These are phyloP conservation scores for Lindbergichthys nudifrons DNA, from an alignment of 2,797 vertebrate genomes.

Conservation along the genomic window DNA sequence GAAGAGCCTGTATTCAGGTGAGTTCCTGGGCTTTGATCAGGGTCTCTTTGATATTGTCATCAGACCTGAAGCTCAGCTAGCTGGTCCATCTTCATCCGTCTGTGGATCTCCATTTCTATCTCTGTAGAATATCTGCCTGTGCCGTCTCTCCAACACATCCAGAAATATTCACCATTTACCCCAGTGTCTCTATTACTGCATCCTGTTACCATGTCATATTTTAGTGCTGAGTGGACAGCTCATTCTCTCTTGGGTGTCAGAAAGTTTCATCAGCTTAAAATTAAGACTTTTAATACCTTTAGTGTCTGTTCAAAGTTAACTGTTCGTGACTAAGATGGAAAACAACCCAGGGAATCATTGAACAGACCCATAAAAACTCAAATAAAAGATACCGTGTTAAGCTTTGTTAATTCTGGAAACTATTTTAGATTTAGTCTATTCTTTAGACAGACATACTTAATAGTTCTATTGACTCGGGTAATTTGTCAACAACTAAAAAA, in stretches of 20 bases:
- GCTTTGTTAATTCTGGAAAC: too few relatives aligned
- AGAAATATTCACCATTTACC: slow-evolving; percentile 1
- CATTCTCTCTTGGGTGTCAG: slow-evolving; percentile 20
- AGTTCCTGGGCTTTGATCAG: slow-evolving; percentile 79
- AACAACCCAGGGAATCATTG: slow-evolving; percentile 8
- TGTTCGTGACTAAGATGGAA: background rate
- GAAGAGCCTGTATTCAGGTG: slow-evolving; percentile 72
- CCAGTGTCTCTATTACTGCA: slow-evolving; percentile 1
- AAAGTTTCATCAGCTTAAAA: slow-evolving; percentile 39
- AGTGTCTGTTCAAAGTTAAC: background rate
- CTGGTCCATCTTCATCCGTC: slow-evolving; percentile 59
- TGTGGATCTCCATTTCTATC: slow-evolving; percentile 51
- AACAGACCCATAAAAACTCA: background rate
- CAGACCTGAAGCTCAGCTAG: slow-evolving; percentile 61
- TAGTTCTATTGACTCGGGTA: too few relatives aligned
- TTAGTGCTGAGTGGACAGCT: slow-evolving; percentile 18
- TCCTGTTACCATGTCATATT: slow-evolving; percentile 14
- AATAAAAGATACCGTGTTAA: background rate
- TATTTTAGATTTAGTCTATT: too few relatives aligned
- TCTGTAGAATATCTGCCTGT: slow-evolving; percentile 28
- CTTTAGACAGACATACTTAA: too few relatives aligned
- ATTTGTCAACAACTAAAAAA: too few relatives aligned
- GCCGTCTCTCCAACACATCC: slow-evolving; percentile 30
- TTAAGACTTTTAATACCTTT: slow-evolving; percentile 15
- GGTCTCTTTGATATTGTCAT: slow-evolving; percentile 78